These are phyloP conservation scores for Sternarchorhynchus goeldii DNA, from an alignment of 2,797 vertebrate genomes.

Conservation along the genomic window DNA sequence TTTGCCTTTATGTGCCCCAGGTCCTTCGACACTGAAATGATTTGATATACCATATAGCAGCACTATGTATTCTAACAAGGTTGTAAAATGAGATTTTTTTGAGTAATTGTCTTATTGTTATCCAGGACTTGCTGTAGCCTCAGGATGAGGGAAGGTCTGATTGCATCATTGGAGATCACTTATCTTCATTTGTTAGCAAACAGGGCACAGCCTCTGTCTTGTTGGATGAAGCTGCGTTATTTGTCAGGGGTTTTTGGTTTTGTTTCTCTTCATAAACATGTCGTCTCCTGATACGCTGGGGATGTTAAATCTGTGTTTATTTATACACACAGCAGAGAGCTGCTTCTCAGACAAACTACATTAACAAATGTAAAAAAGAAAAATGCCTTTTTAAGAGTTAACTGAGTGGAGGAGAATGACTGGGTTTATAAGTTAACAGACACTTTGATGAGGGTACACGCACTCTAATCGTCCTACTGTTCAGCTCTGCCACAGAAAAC, in stretches of 20 bases:
- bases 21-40: too few relatives aligned
- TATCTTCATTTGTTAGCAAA: conserved; percentile 69
- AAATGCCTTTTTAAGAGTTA: conserved; percentile 41
- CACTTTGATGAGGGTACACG: conserved; percentile 59
- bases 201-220: conserved; percentile 60
- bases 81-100: conserved; percentile 58
- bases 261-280: conserved; percentile 65
- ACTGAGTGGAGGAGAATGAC: conserved; percentile 61
- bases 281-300: conserved; percentile 59
- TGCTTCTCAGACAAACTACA: conserved; percentile 44
- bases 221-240: conserved; percentile 60
- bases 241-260: conserved; percentile 67
- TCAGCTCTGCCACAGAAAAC: conserved; percentile 48
- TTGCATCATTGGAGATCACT: conserved; percentile 68
- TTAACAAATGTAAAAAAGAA: conserved; percentile 51
- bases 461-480: neutral
- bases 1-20: neutral
- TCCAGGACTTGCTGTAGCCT: conserved; percentile 61
- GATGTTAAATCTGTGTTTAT: conserved; percentile 72
- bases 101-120: conserved; percentile 64
- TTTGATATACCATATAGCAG: neutral
- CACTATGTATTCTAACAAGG: neutral
- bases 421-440: conserved; percentile 65
- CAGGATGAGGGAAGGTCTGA: conserved; percentile 64
- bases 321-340: conserved; percentile 58